Percentiles rank a stretch among this genome's conserved stretches.
Conservation (phyloP, 1,140 invertebrate genomes). For the Drosophila lowei region DNA sequence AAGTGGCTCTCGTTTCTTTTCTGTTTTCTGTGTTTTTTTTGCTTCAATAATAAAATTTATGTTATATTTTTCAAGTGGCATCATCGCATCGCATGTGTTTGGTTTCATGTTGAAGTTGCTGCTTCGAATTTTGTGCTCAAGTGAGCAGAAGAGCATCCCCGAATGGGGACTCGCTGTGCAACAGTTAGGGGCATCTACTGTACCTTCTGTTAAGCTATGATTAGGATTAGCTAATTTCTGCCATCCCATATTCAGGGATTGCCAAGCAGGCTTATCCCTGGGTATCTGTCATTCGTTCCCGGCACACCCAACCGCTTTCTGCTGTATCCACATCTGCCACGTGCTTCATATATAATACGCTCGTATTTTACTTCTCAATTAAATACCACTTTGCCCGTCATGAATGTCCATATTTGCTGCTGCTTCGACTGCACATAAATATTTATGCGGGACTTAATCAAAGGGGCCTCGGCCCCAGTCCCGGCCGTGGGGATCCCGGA, state of each 20-base stretch:
- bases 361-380: constrained; percentile 62
- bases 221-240: too few species aligned
- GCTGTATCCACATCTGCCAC: too few species aligned
- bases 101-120: constrained; percentile 30
- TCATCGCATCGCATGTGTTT: constrained; percentile 40
- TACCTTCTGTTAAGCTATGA: too few species aligned
- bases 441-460: constrained; percentile 74
- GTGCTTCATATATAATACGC: constrained; percentile 21
- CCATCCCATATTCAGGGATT: too few species aligned
- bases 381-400: constrained; percentile 57
- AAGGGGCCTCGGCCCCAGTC: background rate
- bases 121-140: constrained; percentile 9
- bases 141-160: constrained; percentile 7
- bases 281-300: background rate
- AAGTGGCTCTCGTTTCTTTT: constrained; percentile 37
- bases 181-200: too few species aligned
- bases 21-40: constrained; percentile 15
- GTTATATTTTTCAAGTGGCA: constrained; percentile 56
- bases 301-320: background rate
- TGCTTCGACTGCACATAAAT: constrained; percentile 50
- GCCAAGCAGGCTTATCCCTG: background rate
- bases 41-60: constrained; percentile 71
- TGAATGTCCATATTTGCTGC: constrained; percentile 43
- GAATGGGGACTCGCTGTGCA: background rate
- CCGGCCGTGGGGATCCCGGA: too few species aligned